Evolutionary conservation across 2,797 vertebrate genomes (phyloP).

Genomic region (Cirrhinus molitorella): DNA sequence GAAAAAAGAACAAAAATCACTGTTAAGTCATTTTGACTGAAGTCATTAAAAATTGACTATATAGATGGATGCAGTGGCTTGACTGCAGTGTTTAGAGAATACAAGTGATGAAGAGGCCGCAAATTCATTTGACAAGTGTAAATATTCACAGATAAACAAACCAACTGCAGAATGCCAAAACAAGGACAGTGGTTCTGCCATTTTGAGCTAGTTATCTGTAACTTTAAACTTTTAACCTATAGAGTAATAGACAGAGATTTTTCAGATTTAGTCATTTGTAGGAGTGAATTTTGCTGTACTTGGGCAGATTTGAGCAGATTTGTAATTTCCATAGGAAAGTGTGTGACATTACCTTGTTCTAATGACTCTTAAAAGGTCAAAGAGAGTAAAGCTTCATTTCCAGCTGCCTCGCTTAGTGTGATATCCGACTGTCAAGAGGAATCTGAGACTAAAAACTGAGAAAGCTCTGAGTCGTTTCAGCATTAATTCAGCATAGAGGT

Average conservation of each 20-base stretch:
- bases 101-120: slow-evolving; percentile 78
- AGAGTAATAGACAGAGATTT: neutral
- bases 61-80: slow-evolving; percentile 67
- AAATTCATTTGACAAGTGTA: slow-evolving; percentile 82
- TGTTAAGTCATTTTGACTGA: slow-evolving; percentile 61
- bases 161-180: slow-evolving; percentile 74
- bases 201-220: neutral
- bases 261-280: slow-evolving; percentile 22
- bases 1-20: slow-evolving; percentile 55
- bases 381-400: slow-evolving; percentile 13
- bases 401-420: neutral
- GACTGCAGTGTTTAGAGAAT: slow-evolving; percentile 71
- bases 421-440: neutral
- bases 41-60: slow-evolving; percentile 78
- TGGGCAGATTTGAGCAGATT: slow-evolving; percentile 4
- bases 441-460: slow-evolving; percentile 2
- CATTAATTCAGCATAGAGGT: slow-evolving; percentile 16
- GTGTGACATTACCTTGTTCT: slow-evolving; percentile 11
- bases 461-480: slow-evolving; percentile 9
- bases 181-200: slow-evolving; percentile 57
- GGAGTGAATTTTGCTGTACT: neutral
- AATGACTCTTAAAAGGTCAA: slow-evolving; percentile 39
- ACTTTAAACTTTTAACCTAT: slow-evolving; percentile 6
- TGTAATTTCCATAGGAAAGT: slow-evolving; percentile 2
- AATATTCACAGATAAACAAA: slow-evolving; percentile 81